phyloP scores from a whole-genome alignment of 2,797 vertebrate genomes.

The Perodicticus potto region DNA sequence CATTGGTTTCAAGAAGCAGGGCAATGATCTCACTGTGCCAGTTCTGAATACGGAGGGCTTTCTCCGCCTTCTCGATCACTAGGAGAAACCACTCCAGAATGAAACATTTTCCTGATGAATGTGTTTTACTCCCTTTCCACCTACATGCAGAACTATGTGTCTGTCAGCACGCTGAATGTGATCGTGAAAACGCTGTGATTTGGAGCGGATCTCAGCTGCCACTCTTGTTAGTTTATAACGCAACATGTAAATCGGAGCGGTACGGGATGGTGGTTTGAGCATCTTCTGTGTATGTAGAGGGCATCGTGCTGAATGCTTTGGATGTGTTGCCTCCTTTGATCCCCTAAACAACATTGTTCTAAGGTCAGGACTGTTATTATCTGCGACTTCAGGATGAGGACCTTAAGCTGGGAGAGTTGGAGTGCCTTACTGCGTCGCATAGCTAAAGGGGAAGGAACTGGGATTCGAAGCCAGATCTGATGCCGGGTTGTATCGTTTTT shows the following conservation, averaged over 20 bases:
- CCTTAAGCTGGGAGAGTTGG: background rate
- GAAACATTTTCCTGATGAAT: background rate
- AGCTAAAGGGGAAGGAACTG: background rate
- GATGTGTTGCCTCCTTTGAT: background rate
- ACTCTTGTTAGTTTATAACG: background rate
- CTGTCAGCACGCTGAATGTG: background rate
- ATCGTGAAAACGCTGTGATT: background rate
- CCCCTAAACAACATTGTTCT: background rate
- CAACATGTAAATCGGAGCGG: background rate
- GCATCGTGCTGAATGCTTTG: background rate
- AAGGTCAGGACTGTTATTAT: background rate
- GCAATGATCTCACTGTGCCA: background rate
- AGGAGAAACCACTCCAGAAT: background rate
- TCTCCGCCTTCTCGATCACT: background rate
- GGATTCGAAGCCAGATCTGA: background rate
- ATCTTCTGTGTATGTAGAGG: background rate
- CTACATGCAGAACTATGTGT: background rate
- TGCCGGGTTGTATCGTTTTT: accelerated
- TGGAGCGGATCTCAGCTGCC: background rate
- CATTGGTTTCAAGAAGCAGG: accelerated
- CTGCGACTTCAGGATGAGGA: background rate
- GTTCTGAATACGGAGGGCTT: background rate
- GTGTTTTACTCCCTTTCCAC: background rate
- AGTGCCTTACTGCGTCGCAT: background rate
- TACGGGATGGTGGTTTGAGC: background rate